Evolutionary conservation across 2,113 vertebrate species (phyloP), one percentile per base, ranked within the genome.

Genomic region (Pollimyrus isidori): DNA sequence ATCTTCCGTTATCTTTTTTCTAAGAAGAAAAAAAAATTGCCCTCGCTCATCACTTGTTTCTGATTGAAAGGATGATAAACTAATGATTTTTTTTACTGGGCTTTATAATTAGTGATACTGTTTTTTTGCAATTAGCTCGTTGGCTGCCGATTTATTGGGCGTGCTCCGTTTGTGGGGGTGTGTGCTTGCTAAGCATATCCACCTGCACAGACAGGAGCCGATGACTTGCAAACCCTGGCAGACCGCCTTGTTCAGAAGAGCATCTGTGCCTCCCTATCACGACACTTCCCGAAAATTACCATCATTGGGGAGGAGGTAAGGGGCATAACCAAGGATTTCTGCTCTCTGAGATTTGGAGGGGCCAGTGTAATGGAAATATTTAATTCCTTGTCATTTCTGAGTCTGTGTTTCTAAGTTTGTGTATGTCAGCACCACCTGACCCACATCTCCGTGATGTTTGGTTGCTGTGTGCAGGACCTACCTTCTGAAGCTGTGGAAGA

Each of bases 221-320:
- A 96, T 90, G 98, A 99, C 94, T 93, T 99, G 92, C 98, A 99
- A 95, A 99, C 98, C 11, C 95, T 97, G 93, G 98, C 98, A 2
- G 98, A 99, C 92, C 94, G 98, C 39, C 90, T 99, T 86, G 98
- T 95, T 11, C 98, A 99, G 92, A 96, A 97, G 94, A 99, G 98
- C 92, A 98, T 99, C 56, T 99, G 97, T 91, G 95, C 97, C 0
- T 99, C 98, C 3, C 92, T 99, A 91, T 96, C 96, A 69, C 96
- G 94, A 89, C 95, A 93, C 53, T 99, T 99, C 92, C 98, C 98
- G 0, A 97, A 96, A 90, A 80, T 98, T 76, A 99, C 98, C 80
- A 98, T 99, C 89, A 99, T 99, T 65, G 98, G 97, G 88, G 98
- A 99, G 93, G 98, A 99, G 96, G 98, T 98, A 91, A 89, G 87